These are phyloP conservation scores for Falco novaeseelandiae DNA, from an alignment of 2,797 vertebrate genomes.

Conservation along the genomic window DNA sequence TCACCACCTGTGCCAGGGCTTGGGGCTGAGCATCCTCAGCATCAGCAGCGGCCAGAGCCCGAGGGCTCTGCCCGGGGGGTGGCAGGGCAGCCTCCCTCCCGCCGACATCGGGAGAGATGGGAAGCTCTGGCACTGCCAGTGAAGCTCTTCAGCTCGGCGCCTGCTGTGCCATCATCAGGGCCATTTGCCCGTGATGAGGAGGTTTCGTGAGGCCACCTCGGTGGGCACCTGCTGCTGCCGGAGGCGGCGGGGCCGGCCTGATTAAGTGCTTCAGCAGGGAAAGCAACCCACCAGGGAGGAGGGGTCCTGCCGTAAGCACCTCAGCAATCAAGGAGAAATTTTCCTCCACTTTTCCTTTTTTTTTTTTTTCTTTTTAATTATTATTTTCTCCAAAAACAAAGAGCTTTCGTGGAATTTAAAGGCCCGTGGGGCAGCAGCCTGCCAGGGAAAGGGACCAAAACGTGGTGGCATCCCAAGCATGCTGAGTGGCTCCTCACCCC, in stretches of 20 bases:
- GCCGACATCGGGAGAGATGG: rapidly evolving
- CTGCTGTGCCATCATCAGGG: slow-evolving; percentile 6
- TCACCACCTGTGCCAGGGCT: rapidly evolving
- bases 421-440: background rate
- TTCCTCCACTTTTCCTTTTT: background rate
- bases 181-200: slow-evolving; percentile 37
- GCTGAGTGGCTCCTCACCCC: rapidly evolving
- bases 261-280: slow-evolving; percentile 31
- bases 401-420: background rate
- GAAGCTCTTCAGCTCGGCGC: background rate
- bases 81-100: rapidly evolving
- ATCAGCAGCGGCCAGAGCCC: background rate
- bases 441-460: background rate
- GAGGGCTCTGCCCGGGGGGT: rapidly evolving
- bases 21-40: rapidly evolving
- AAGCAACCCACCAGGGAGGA: background rate
- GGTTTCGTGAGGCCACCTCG: background rate
- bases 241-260: background rate
- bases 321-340: slow-evolving; percentile 30
- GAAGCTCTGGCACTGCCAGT: rapidly evolving
- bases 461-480: rapidly evolving
- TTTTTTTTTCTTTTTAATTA: background rate
- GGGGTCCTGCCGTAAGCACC: background rate
- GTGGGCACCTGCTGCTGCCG: background rate
- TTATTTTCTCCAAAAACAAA: background rate